phyloP scores from a whole-genome alignment of 2,113 vertebrate species.

The Canis aureus region DNA sequence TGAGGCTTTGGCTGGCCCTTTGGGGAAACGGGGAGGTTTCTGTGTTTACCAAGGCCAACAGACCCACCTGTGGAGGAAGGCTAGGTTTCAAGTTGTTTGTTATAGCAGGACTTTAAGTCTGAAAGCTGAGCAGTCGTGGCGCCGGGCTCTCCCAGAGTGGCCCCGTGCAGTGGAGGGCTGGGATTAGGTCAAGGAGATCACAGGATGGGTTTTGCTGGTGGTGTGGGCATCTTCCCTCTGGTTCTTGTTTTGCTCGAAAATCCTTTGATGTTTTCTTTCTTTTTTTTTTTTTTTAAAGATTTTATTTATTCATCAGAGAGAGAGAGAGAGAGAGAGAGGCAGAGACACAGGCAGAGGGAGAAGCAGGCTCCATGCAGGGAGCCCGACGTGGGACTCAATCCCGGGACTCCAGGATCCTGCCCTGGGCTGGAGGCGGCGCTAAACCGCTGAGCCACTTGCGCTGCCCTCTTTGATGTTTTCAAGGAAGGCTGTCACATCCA shows the following conservation, averaged over 20 bases:
- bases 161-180: constrained; percentile 44
- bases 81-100: constrained; percentile 71
- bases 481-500: constrained; percentile 88
- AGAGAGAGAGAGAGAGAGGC: too few relatives aligned
- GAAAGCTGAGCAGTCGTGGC: constrained; percentile 76
- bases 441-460: too few relatives aligned
- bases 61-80: constrained; percentile 79
- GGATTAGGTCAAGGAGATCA: constrained; percentile 85
- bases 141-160: constrained; percentile 28
- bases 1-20: constrained; percentile 70
- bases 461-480: constrained; percentile 79
- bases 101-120: constrained; percentile 77
- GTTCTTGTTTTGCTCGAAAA: constrained; percentile 84
- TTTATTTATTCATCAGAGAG: too few relatives aligned
- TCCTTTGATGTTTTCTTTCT: constrained; percentile 51
- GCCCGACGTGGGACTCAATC: too few relatives aligned
- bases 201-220: constrained; percentile 84
- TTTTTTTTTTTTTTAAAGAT: too few relatives aligned
- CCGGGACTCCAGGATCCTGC: too few relatives aligned
- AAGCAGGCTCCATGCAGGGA: too few relatives aligned
- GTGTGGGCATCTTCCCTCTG: constrained; percentile 71
- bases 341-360: too few relatives aligned
- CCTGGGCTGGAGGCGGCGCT: too few relatives aligned
- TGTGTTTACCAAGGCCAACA: constrained; percentile 74
- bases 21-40: constrained; percentile 79